Evolutionary conservation across 2,888 invertebrate species (phyloP).

Genomic region (Entomobrya multifasciata): DNA sequence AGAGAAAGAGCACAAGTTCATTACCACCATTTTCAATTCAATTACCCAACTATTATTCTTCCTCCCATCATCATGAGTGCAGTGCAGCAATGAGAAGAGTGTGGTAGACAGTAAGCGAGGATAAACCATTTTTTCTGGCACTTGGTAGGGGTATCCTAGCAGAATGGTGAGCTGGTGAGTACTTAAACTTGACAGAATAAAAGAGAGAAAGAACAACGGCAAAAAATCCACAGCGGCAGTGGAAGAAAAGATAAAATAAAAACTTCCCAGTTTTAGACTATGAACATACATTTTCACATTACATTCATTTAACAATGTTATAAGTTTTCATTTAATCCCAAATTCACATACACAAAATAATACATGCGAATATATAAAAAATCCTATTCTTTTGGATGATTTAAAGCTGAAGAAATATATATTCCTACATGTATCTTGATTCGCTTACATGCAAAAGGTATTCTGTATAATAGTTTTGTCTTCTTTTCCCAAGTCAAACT

Average conservation of each 20-base stretch:
- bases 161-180: too few relatives aligned
- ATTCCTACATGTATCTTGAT: too few relatives aligned
- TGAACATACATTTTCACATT: too few relatives aligned
- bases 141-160: background rate
- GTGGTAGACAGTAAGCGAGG: background rate
- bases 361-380: too few relatives aligned
- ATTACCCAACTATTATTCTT: slow-evolving; percentile 63
- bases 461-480: background rate
- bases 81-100: background rate
- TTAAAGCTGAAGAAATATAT: too few relatives aligned
- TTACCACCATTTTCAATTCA: slow-evolving; percentile 69
- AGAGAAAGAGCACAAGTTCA: slow-evolving; percentile 54
- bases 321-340: too few relatives aligned
- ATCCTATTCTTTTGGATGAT: too few relatives aligned
- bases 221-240: slow-evolving; percentile 9
- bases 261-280: background rate
- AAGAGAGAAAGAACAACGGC: background rate
- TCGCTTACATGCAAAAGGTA: too few relatives aligned
- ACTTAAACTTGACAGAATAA: slow-evolving; percentile 22
- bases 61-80: slow-evolving; percentile 35
- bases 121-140: slow-evolving; percentile 25
- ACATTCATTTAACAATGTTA: too few relatives aligned
- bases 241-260: too few relatives aligned
- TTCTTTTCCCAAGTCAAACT: slow-evolving; percentile 26
- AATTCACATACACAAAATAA: too few relatives aligned